A percentile compares a stretch with the other conserved stretches of the same genome.
Evolutionary conservation across 2,797 vertebrate genomes (phyloP).

Genomic region (Rhyacichthys aspro): DNA sequence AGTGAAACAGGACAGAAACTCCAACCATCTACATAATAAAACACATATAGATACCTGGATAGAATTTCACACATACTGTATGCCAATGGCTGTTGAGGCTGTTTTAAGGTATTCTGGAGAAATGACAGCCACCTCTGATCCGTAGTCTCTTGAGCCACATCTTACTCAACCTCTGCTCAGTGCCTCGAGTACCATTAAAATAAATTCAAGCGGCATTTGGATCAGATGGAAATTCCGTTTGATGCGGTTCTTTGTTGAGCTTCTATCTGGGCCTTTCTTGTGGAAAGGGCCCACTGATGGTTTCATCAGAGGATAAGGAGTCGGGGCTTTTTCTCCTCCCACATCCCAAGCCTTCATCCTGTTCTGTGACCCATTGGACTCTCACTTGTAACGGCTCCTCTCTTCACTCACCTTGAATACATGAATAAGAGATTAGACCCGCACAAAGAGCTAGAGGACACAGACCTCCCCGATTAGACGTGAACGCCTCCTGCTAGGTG

Average conservation of each 20-base stretch:
- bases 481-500: conserved; percentile 23
- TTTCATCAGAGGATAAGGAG: conserved; percentile 51
- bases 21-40: neutral
- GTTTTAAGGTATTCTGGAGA: neutral
- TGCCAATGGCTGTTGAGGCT: too few species aligned
- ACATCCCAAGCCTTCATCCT: conserved; percentile 11
- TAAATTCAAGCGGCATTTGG: conserved; percentile 60
- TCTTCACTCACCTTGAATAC: conserved; percentile 43
- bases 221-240: conserved; percentile 62
- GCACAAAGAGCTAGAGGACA: too few species aligned
- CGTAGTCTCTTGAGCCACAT: conserved; percentile 23
- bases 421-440: conserved; percentile 60
- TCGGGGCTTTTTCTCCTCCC: conserved; percentile 20
- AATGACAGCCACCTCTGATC: conserved; percentile 28
- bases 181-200: conserved; percentile 14
- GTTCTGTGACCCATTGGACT: conserved; percentile 31
- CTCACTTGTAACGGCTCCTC: conserved; percentile 32
- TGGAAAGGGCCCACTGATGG: conserved; percentile 37
- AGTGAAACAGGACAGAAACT: conserved; percentile 8
- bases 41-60: conserved; percentile 1
- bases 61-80: conserved; percentile 6
- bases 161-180: conserved; percentile 28
- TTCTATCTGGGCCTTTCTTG: conserved; percentile 24
- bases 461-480: conserved; percentile 21
- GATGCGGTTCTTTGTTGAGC: conserved; percentile 46